These are phyloP conservation scores for Catocala sponsa DNA, from an alignment of 2,888 invertebrate genomes.

Conservation along the genomic window DNA sequence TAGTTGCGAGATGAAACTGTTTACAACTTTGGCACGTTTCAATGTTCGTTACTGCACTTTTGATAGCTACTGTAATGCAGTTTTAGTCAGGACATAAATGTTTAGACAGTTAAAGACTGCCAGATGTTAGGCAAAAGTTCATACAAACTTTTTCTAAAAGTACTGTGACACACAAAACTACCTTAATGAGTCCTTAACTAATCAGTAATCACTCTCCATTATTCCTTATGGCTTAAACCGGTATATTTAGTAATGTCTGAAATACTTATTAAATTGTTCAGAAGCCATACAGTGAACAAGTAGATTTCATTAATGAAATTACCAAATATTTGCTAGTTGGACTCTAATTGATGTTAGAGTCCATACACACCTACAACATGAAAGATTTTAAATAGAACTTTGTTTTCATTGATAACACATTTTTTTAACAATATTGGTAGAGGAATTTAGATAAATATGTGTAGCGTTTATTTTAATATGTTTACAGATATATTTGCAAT, in stretches of 20 bases:
- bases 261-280: not conserved
- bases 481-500: too few relatives aligned
- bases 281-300: not conserved
- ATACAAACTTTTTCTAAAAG: conserved; percentile 1
- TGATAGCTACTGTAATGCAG: conserved; percentile 14
- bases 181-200: not conserved
- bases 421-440: too few relatives aligned
- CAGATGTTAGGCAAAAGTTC: not conserved
- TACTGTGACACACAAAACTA: not conserved
- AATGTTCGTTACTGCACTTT: conserved; percentile 33
- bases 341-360: conserved; percentile 18
- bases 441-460: too few relatives aligned
- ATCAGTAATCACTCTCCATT: not conserved
- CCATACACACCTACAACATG: not conserved
- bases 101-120: not conserved
- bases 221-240: not conserved
- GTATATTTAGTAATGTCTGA: not conserved
- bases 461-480: too few relatives aligned
- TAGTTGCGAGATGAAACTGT: conserved; percentile 47
- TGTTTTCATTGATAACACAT: not conserved
- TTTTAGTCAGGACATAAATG: not conserved
- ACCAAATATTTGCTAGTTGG: conserved; percentile 31
- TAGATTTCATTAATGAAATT: not conserved
- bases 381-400: not conserved
- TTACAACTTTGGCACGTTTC: conserved; percentile 54